These are phyloP conservation scores for Erinaceus europaeus DNA, from an alignment of 2,113 vertebrate species.

Conservation along the genomic window DNA sequence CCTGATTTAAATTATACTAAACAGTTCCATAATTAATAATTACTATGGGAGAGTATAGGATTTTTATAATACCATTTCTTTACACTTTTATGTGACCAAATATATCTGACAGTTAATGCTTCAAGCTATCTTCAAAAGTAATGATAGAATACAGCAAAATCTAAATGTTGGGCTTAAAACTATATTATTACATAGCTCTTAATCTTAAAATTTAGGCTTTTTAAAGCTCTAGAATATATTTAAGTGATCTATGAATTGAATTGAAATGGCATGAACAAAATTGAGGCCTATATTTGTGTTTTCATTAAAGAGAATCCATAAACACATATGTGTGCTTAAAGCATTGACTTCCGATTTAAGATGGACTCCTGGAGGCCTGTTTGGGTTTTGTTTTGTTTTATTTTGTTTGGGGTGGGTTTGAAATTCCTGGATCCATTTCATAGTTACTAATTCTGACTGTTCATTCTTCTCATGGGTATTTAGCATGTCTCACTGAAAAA, in stretches of 20 bases:
- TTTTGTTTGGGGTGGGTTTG: neutral
- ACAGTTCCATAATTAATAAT: slow-evolving; percentile 1
- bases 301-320: neutral
- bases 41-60: neutral
- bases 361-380: neutral
- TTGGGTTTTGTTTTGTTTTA: neutral
- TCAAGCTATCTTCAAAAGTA: neutral
- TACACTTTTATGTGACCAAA: neutral
- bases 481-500: slow-evolving; percentile 37
- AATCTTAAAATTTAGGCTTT: neutral
- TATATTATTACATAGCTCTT: neutral
- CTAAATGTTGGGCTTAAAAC: neutral
- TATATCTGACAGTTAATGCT: neutral
- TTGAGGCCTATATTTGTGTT: neutral
- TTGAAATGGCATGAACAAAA: neutral
- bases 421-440: neutral
- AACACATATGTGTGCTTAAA: neutral
- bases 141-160: neutral
- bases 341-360: neutral
- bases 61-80: neutral
- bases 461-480: neutral
- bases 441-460: neutral
- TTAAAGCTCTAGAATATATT: neutral
- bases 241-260: neutral
- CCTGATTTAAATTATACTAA: neutral